phyloP scores from a whole-genome alignment of 2,113 vertebrate species.

The Platycercus adscitus region DNA sequence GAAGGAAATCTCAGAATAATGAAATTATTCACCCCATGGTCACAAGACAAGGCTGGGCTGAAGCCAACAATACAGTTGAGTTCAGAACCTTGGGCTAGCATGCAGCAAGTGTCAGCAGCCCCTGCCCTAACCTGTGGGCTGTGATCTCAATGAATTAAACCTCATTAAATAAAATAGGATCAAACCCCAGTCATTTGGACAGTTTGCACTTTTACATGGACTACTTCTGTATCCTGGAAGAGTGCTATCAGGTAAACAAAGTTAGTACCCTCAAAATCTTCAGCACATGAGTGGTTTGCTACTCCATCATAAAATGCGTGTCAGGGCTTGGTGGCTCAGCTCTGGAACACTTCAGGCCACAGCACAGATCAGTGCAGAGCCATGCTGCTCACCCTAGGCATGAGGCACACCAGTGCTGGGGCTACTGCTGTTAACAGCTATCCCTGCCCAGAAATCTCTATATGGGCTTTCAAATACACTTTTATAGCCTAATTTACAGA shows the following conservation, averaged over 20 bases:
- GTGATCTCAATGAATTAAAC: neutral
- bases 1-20: neutral
- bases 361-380: neutral
- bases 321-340: neutral
- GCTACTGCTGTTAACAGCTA: neutral
- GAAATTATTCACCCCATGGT: neutral
- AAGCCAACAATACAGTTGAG: neutral
- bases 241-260: neutral
- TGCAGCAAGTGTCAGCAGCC: fast-evolving
- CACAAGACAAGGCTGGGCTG: neutral
- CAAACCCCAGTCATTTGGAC: neutral
- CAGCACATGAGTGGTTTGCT: neutral
- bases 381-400: fast-evolving
- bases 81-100: neutral
- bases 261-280: neutral
- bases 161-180: neutral
- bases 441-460: neutral
- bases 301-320: neutral
- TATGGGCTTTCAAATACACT: neutral
- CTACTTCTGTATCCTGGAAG: neutral
- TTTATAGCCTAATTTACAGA: neutral
- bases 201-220: neutral
- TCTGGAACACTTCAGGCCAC: neutral
- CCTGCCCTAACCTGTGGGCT: neutral
- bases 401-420: fast-evolving